Evolutionary conservation across 2,797 vertebrate species (phyloP), one percentile per base, ranked within the genome.

Genomic region (Anniella stebbinsi): DNA sequence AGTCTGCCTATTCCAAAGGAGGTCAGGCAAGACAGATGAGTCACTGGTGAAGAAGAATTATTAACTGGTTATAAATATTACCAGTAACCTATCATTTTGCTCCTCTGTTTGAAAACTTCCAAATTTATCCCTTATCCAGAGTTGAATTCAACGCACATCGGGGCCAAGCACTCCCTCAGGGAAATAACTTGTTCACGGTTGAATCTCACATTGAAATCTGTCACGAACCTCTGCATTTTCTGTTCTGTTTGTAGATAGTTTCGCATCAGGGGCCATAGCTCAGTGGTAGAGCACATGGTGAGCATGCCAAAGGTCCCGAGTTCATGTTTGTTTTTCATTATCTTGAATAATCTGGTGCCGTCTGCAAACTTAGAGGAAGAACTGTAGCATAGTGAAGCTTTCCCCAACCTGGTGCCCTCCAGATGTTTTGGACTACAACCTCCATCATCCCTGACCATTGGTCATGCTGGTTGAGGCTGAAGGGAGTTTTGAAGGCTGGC

Each of bases 51-150:
- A 77, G 36, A 93, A 92, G 72, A 92, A 76, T 90, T 93, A 91
- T 81, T 91, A 60, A 77, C 17, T 90, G 48, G 80, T 51, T 93
- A 94, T 90, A 95, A 94, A 93, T 94, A 91, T 23, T 38, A 0
- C 72, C 86, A 63, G 51, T 48, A 33, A 90, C 69, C 70, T 90
- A 94, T 80, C 78, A 91, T 93, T 93, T 83, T 85, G 78, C 67
- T 91, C 83, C 88, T 57, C 30, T 73, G 93, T 91, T 93, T 17
- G 90, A 28, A 85, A 88, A 76, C 84, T 92, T 91, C 85, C 92
- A 87, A 88, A 87, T 91, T 0, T 1, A 93, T 94, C 67, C 85
- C 54, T 54, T n/a, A 69, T 81, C 80, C 78, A 88, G 57, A n/a
- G 84, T 92, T 78, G 84, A 76, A 91, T 92, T 91, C 90, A 88